Evolutionary conservation across 1,140 invertebrate genomes (phyloP), one percentile per base, ranked within the genome.

Genomic region (Stratiolaelaps scimitus): DNA sequence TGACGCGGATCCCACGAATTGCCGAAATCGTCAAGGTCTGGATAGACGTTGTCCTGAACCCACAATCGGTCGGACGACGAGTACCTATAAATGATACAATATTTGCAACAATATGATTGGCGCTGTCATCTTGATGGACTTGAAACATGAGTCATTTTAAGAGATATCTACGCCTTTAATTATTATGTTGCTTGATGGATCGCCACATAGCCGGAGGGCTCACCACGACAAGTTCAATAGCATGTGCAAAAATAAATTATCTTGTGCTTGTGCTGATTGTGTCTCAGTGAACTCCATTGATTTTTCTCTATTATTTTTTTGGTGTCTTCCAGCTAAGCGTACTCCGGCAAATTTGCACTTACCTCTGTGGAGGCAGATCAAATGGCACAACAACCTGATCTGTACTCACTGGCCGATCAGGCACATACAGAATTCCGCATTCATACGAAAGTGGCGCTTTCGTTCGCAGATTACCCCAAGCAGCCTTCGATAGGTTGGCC

Each of bases 401-500:
- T 4, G 53, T 64, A 70, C 81, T 82, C 79, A 89, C 88, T 74
- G 92, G 80, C 74, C 87, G 83, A 74, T 82, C 80, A 0, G 93
- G 93, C 48, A 95, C 70, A 71, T 94, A 90, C 10, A 97, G 72
- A 10, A 97, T 85, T 0, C 92, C 92, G 26, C 85, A 84, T 79
- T 98, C 93, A 74, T 92, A 95, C 47, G 87, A 93, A 73, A 86
- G 81, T 1, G 92, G 84, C 68, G 84, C 78, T 67, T 81, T 81
- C 70, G 86, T 87, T 68, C 83, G 84, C 23, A 82, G 72, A 19
- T 76, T 79, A 66, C 92, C 92, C 92, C 92, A 97, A 0, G 92
- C 92, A 19, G 91, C 89, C 79, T 94, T 95, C 15, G 91, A 95
- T 7, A 96, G 75, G 78, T 97, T 97, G 0, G 88, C 89, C 71